Evolutionary conservation across 2,888 invertebrate species (phyloP), one percentile per base, ranked within the genome.

Genomic region (Drosophila nr. fundita): DNA sequence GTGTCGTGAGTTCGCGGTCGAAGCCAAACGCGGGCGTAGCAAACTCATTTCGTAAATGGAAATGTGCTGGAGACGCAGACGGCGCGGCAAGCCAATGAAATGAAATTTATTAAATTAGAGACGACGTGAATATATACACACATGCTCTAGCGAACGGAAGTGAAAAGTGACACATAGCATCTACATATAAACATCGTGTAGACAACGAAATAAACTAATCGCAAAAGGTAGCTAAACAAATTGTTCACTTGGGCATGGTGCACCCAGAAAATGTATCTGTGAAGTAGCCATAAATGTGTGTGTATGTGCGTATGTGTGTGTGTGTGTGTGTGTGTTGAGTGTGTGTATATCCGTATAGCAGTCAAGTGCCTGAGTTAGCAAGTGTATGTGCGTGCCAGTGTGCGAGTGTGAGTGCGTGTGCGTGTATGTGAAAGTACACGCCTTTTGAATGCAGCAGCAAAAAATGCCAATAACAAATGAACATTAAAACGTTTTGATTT

Each of bases 61-160:
- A 83, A 83, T 86, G 86, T 74, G 78, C 68, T 81, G 68, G 79
- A 70, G 62, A 78, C 78, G 75, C 59, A 70, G 62, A 68, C 69
- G 78, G 71, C 64, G 66, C 63, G 69, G 61, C 72, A 78, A 65
- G 65, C 72, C 67, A 84, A 80, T 82, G 68, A 80, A 84, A 87
- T 84, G 87, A 87, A 83, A 83, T 85, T 85, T 85, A 85, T 87
- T 85, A 85, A 85, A 85, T 85, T 85, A 81, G 79, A 79, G 65
- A 85, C 77, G 85, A 82, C 80, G 80, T 82, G 80, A 68, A 87
- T 68, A 78, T 13, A 54, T 13, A 36, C 18, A 38, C 36, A 27
- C 18, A 54, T 54, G 54, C 78, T 59, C 68, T 48, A 69, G 40
- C 82, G 58, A 83, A 73, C 87, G 85, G 85, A 85, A 85, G 85